Evolutionary conservation across 2,797 vertebrate species (phyloP), one percentile per base, ranked within the genome.

Genomic region (Sebastes hubbsi): DNA sequence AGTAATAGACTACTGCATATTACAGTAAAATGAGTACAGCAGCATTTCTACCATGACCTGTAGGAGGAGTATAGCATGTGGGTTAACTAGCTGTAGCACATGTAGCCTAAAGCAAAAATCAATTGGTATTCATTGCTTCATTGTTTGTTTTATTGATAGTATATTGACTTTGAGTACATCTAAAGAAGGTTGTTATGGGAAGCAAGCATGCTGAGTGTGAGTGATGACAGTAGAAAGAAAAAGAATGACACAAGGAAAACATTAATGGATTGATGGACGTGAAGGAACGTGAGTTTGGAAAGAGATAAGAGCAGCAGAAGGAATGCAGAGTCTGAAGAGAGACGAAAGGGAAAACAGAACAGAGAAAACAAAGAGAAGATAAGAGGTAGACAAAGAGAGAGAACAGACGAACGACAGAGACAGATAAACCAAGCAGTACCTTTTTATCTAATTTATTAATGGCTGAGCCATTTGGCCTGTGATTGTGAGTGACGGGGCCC

Each of bases 361-460:
- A 60, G 32, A 24, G 12, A 72, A 72, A 36, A 30, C 25, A 49
- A 38, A 63, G n/a, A 32, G 32, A 71, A 68, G 77, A 32, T 67
- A 69, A 83, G 55, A 74, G 59, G 59, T 27, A 36, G 32, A 74
- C 14, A 13, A 34, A 80, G 46, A 71, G 6, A 74, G 62, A 36
- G 22, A 65, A 49, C n/a, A 62, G 25, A 30, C 67, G 20, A 78
- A 49, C 24, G 56, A 55, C 60, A 71, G 18, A 52, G 32, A 56
- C 52, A 34, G 65, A 87, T 70, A 59, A 79, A 46, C 54, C 22
- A 60, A 68, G 46, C 46, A 62, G 77, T 8, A 56, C 58, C 60
- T 78, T 82, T 85, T 82, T 85, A 83, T 86, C 61, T 84, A 59
- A 85, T 86, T 78, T 63, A 79, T 80, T 75, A 74, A 84, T 66